Evolutionary conservation across 2,113 vertebrate species (phyloP).

Genomic region (Thinocorus orbignyianus): DNA sequence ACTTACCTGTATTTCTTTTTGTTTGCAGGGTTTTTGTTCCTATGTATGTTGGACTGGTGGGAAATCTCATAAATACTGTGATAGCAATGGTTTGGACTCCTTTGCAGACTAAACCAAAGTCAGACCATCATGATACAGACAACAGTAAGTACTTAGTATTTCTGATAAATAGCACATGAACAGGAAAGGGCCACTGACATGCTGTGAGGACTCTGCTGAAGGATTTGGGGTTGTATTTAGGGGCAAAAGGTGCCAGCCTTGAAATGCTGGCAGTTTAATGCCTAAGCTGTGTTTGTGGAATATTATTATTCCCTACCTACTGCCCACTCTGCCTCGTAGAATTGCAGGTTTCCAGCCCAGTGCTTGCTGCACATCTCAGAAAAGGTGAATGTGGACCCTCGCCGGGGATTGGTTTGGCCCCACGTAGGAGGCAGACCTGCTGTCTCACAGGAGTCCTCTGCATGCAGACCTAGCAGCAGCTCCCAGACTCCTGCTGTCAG

Average conservation of each 20-base stretch:
- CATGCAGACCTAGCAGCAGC: neutral
- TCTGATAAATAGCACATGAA: neutral
- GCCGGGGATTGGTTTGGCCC: neutral
- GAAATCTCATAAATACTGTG: conserved; percentile 75
- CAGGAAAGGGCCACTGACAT: neutral
- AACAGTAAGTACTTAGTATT: conserved; percentile 69
- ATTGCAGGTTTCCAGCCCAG: neutral
- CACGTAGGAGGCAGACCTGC: neutral
- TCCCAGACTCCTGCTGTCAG: rapidly evolving
- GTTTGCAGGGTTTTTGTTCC: conserved; percentile 78
- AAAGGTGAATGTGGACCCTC: neutral
- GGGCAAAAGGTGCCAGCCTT: neutral
- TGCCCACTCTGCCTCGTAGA: rapidly evolving
- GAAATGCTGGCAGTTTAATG: neutral
- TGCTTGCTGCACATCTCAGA: neutral
- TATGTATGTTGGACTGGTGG: conserved; percentile 70
- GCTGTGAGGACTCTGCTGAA: neutral
- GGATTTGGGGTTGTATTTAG: neutral
- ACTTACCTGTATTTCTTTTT: neutral
- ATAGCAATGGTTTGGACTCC: conserved; percentile 85
- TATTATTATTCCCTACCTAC: neutral
- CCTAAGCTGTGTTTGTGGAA: neutral
- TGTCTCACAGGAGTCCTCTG: neutral
- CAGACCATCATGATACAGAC: neutral
- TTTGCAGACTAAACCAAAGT: conserved; percentile 74